Base-by-base conservation (phyloP, 2,113 vertebrate species). In the Nerophis lumbriciformis region DNA sequence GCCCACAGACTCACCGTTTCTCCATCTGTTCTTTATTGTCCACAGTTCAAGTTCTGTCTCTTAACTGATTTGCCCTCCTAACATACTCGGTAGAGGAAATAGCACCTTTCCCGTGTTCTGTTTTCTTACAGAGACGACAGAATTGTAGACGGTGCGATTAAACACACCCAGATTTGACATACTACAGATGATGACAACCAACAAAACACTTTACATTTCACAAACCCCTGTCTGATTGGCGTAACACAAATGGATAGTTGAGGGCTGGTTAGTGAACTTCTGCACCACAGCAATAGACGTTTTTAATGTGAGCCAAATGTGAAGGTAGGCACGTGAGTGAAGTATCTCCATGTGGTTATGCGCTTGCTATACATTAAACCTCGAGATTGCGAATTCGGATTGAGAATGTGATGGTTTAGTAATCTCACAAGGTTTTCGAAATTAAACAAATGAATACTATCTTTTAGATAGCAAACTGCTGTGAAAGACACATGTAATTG, bases 391-490 rank as follows among this genome's bases (percentile, higher is more conserved):
- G 65, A 63, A 65, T 54, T 42, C 8, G 56, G 44, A 71, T 66
- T 72, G 59, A 57, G 65, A 65, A 65, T 54, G 7, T 28, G 77
- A 64, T 60, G 52, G 45, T 68, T 66, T 71, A 56, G 61, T 28
- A 28, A 28, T 66, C 75, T 73, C 76, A 72, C 65, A 76, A 83
- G 61, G 79, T 78, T 84, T 72, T 36, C 70, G 78, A 71, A 78
- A 68, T 71, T 69, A 78, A 77, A 69, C 72, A 87, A 87, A 85
- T 85, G 78, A 71, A 82, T 52, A 50, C 65, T 83, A 85, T 88
- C 65, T 81, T 67, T 79, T 68, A 83, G 80, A 81, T 72, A 64
- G 76, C 69, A 79, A 78, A 78, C 66, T 79, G 53, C 61, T 77
- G 72, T 65, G 59, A 54, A 75, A 61, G 68, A 83, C 68, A 81